Evolutionary conservation across 1,140 invertebrate genomes (phyloP), one percentile per base, ranked within the genome.

Genomic region (Halesus radiatus): DNA sequence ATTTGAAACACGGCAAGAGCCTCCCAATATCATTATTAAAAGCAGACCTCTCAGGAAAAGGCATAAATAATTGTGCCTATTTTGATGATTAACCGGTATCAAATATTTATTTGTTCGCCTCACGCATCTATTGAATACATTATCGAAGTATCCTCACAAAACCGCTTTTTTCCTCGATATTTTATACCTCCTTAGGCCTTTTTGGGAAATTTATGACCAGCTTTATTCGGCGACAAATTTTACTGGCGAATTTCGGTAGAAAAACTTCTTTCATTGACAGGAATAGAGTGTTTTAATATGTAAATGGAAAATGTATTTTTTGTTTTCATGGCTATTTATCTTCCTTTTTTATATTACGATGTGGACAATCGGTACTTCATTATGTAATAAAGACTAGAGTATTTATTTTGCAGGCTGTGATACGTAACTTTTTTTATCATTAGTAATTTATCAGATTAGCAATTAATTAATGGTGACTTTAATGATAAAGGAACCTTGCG

Each of bases 191-290:
- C 16, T 10, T 16, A 10, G 62, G 13, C 23, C 2, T 66, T 18
- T 66, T 66, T 16, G 62, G 23, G 22, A 66, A 66, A 66, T 66
- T 66, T 66, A 66, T 66, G 22, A n/a, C 62, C 62, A 29, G 26
- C 62, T 29, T 66, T 66, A 66, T 32, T 32, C 22, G 29, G 62
- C 62, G 62, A 66, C 62, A 66, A 66, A 66, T 66, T 66, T 66
- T 66, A 66, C 22, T 26, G 15, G 23, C 23, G 62, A 37, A 66
- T 16, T 66, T 66, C 56, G 10, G 62, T 29, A n/a, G 62, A 66
- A 29, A 66, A 66, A 45, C 37, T 45, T 45, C 37, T 29, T 32
- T 66, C 62, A 66, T 66, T 66, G 62, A 66, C 62, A 66, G 23
- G 62, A 66, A 66, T 66, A 16, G 26, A 66, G 62, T 32, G 62